Evolutionary conservation across 2,888 invertebrate genomes (phyloP).

Genomic region (Pristionchus exspectatus): DNA sequence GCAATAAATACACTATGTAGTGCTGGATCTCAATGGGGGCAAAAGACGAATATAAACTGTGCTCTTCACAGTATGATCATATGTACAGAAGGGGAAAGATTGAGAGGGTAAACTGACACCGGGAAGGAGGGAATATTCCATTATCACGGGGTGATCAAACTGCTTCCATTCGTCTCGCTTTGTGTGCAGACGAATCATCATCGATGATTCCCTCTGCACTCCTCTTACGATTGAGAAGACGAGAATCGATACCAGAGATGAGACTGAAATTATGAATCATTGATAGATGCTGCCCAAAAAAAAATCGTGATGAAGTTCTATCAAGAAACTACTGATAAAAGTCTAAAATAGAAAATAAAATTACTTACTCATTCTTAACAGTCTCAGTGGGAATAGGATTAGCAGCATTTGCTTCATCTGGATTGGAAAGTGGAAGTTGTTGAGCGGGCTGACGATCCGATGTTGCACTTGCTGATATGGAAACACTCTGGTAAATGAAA

Average conservation of each 20-base stretch:
- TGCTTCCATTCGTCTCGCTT: slow-evolving; percentile 15
- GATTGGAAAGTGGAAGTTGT: slow-evolving; percentile 37
- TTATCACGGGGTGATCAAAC: neutral
- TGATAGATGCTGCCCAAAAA: no score
- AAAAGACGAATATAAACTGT: neutral
- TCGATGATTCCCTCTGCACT: neutral
- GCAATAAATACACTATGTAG: slow-evolving; percentile 19
- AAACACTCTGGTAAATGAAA: neutral
- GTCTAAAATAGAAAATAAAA: neutral
- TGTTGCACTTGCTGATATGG: slow-evolving; percentile 49
- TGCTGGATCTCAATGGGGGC: neutral
- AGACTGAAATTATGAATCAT: neutral
- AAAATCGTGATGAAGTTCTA: no score
- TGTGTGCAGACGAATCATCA: neutral
- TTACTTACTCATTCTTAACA: slow-evolving; percentile 40
- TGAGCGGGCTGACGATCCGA: slow-evolving; percentile 49
- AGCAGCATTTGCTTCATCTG: slow-evolving; percentile 42
- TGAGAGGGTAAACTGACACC: neutral
- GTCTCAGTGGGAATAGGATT: slow-evolving; percentile 43
- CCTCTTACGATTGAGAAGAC: slow-evolving; percentile 13
- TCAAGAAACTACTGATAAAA: no score
- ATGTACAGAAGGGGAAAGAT: neutral
- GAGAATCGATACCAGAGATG: neutral
- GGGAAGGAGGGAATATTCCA: neutral
- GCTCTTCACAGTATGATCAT: neutral